Evolutionary conservation across 2,888 invertebrate species (phyloP).

Genomic region (Gastrophysa polygoni): DNA sequence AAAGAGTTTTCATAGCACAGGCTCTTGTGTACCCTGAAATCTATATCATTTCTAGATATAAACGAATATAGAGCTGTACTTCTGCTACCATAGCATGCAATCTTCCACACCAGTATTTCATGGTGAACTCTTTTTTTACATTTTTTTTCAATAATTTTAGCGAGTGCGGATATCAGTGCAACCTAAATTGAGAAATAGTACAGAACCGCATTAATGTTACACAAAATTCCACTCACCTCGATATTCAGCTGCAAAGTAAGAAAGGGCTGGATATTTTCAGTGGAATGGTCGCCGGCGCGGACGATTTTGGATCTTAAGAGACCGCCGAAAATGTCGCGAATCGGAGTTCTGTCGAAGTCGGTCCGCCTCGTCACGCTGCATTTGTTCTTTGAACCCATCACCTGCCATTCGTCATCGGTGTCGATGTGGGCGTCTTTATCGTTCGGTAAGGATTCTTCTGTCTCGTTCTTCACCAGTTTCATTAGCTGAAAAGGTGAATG

Average conservation of each 20-base stretch:
- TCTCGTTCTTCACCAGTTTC: conserved; percentile 56
- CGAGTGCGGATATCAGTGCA: too few species aligned
- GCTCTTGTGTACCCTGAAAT: too few species aligned
- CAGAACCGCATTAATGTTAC: too few species aligned
- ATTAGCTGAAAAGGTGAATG: conserved; percentile 61
- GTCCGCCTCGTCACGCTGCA: conserved; percentile 87
- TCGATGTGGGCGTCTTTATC: conserved; percentile 53
- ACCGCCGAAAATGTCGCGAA: conserved; percentile 93
- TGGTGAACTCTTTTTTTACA: too few species aligned
- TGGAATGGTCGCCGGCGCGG: conserved; percentile 75
- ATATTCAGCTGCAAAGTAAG: conserved; percentile 95
- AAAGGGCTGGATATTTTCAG: conserved; percentile 94
- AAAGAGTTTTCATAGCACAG: too few species aligned
- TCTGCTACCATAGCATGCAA: too few species aligned
- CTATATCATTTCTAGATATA: too few species aligned
- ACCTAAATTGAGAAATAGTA: too few species aligned
- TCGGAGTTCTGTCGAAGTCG: conserved; percentile 81
- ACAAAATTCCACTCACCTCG: conserved; percentile 66
- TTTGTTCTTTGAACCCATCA: conserved; percentile 86
- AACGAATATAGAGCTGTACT: too few species aligned
- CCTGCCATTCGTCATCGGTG: conserved; percentile 72
- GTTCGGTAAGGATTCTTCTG: conserved; percentile 44
- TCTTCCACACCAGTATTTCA: too few species aligned
- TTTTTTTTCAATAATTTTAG: too few species aligned
- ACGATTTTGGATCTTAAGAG: conserved; percentile 84